phyloP scores from a whole-genome alignment of 1,140 invertebrate species.

The Oedothorax gibbosus region DNA sequence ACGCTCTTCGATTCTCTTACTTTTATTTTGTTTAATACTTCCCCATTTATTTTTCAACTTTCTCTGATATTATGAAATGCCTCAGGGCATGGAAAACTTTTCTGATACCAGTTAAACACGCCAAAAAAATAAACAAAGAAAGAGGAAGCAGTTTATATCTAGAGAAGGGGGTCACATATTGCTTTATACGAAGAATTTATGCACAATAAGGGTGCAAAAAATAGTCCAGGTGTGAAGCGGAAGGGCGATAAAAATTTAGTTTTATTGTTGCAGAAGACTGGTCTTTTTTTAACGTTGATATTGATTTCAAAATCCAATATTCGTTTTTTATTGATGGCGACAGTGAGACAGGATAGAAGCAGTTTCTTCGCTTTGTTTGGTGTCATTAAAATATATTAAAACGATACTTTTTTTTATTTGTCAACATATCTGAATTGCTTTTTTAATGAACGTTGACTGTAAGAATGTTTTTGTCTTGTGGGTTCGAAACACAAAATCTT shows the following conservation, averaged over 20 bases:
- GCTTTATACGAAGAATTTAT: conserved; percentile 32
- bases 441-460: too few relatives aligned
- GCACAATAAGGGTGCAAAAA: conserved; percentile 4
- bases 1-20: neutral
- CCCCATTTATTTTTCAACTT: conserved; percentile 22
- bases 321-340: too few relatives aligned
- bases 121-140: neutral
- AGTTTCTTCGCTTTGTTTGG: too few relatives aligned
- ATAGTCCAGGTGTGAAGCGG: neutral
- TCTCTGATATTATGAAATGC: conserved; percentile 26
- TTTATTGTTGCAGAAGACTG: neutral
- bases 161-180: conserved; percentile 30
- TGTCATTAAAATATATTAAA: too few relatives aligned
- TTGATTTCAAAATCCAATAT: conserved; percentile 8
- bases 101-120: conserved; percentile 25
- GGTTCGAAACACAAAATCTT: too few relatives aligned
- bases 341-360: too few relatives aligned
- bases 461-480: too few relatives aligned
- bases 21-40: conserved; percentile 9
- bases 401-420: too few relatives aligned
- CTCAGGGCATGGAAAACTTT: conserved; percentile 19
- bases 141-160: conserved; percentile 25
- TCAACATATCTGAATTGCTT: too few relatives aligned
- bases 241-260: neutral
- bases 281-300: conserved; percentile 11